Evolutionary conservation across 2,797 vertebrate genomes (phyloP), one percentile per base, ranked within the genome.

Genomic region (Arrhamphus sclerolepis): DNA sequence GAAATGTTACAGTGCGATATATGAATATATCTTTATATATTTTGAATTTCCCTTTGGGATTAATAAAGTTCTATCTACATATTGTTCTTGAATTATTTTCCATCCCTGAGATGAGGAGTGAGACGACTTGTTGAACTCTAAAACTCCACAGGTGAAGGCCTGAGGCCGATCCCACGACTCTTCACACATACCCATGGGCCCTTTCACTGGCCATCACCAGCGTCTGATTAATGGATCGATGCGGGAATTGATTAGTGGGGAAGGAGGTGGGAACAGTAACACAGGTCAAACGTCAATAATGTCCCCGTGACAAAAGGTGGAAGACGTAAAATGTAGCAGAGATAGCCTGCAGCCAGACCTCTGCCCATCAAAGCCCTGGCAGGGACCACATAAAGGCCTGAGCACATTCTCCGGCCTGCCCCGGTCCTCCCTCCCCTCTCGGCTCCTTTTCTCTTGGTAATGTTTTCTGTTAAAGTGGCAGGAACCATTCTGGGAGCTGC

Each of bases 181-280:
- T 89, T 89, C 87, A 91, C 89, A 86, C 85, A 86, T 92, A 93
- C 94, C 91, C 84, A 90, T 90, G 86, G 90, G 89, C 91, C 94
- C 91, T 94, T 96, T 95, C 95, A 92, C 94, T 93, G 92, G 93
- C 94, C 93, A 93, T 94, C 95, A 94, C 92, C 90, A n/a, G 91
- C 69, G 91, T 91, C 94, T 96, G 96, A 97, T 97, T 95, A 97
- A 96, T 98, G 94, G 95, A 96, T 96, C 94, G 92, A 95, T 89
- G 93, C 90, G 94, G 94, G 96, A 96, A 98, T 93, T 97, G 96
- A 98, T 98, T 98, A 96, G 94, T 88, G 89, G 86, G 81, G 85
- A 11, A 90, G 92, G 92, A 93, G 94, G 94, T 94, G 94, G 93
- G 93, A 96, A 96, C 94, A 94, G 94, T 95, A 95, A 94, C 92